phyloP scores from a whole-genome alignment of 2,888 invertebrate species.

The Diloba caeruleocephala region DNA sequence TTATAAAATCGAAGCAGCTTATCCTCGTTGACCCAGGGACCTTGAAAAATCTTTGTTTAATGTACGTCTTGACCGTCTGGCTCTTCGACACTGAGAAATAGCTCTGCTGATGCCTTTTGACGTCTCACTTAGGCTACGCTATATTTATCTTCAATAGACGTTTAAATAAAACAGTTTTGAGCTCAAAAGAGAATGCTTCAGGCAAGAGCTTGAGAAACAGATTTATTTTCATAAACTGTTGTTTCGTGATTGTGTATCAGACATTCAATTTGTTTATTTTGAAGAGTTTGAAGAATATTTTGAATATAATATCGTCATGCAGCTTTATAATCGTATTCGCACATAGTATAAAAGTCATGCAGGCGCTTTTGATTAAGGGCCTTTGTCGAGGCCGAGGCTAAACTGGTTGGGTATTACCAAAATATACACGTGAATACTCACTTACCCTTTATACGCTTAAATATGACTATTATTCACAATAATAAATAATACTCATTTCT shows the following conservation, averaged over 20 bases:
- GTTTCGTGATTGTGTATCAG: too few species aligned
- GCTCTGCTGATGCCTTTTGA: slow-evolving; percentile 49
- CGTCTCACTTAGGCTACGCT: slow-evolving; percentile 49
- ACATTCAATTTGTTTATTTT: slow-evolving; percentile 14
- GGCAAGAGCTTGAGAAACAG: slow-evolving; percentile 7
- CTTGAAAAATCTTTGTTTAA: slow-evolving; percentile 54
- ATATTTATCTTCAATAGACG: slow-evolving; percentile 41
- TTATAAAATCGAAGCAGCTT: slow-evolving; percentile 22
- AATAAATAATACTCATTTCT: too few species aligned
- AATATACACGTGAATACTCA: too few species aligned
- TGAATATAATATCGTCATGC: too few species aligned
- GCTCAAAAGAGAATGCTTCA: slow-evolving; percentile 30
- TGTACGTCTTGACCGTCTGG: slow-evolving; percentile 53
- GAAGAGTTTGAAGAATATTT: neutral
- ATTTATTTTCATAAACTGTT: slow-evolving; percentile 25
- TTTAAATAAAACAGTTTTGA: slow-evolving; percentile 43
- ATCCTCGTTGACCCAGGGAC: slow-evolving; percentile 15
- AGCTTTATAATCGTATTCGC: too few species aligned
- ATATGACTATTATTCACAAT: too few species aligned
- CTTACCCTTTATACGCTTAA: too few species aligned
- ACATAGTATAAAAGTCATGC: too few species aligned
- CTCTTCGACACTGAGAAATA: slow-evolving; percentile 56
- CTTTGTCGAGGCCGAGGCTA: too few species aligned
- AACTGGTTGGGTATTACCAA: too few species aligned
- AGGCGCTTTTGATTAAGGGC: too few species aligned